A percentile compares a stretch with the other conserved stretches of the same genome.
Conservation (phyloP, 2,888 invertebrate species). For the Lasioglossum vierecki region DNA sequence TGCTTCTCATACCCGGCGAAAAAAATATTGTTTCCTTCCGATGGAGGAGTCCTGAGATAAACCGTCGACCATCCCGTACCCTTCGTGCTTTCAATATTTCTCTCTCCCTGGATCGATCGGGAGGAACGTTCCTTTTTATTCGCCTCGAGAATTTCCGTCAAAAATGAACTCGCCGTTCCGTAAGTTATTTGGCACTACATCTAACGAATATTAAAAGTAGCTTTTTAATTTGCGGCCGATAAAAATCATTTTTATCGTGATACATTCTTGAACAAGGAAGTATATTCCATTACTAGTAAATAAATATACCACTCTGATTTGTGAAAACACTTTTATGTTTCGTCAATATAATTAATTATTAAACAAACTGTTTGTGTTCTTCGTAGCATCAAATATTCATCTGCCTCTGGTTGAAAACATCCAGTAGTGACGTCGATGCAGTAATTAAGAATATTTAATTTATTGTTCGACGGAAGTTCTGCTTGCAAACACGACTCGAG, state of each 20-base stretch:
- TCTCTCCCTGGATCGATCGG: neutral
- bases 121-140: neutral
- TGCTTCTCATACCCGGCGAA: constrained; percentile 17
- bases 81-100: neutral
- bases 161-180: neutral
- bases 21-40: constrained; percentile 32
- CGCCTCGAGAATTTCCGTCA: neutral
- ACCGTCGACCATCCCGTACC: neutral
- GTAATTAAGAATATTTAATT: constrained; percentile 17
- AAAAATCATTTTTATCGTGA: too few relatives aligned
- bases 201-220: neutral
- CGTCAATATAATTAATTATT: neutral
- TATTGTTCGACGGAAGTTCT: neutral
- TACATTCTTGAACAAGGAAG: neutral
- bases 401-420: neutral
- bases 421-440: neutral
- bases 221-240: neutral
- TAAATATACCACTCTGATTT: neutral
- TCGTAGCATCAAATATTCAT: neutral
- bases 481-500: neutral
- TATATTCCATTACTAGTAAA: neutral
- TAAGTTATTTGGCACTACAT: neutral
- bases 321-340: neutral
- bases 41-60: neutral
- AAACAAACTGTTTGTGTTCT: neutral